Base-by-base conservation (phyloP, 2,888 invertebrate genomes). In the Nesidiocoris tenuis region DNA sequence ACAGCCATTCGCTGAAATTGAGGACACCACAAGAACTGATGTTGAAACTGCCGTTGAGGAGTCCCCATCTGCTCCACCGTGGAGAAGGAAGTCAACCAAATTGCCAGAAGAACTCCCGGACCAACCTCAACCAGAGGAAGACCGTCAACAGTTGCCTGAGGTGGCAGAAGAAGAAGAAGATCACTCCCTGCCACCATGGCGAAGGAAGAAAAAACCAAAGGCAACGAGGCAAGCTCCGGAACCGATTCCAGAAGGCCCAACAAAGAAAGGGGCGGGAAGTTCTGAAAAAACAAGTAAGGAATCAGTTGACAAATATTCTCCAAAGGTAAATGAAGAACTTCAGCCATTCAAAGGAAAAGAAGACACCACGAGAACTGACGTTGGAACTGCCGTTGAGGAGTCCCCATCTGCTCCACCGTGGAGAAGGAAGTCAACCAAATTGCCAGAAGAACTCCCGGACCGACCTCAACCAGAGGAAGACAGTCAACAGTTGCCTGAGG, bases 331-430 rank as follows among this genome's bases (percentile, higher is more conserved):
- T 72, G 70, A 81, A 78, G 63, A 78, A 70, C 63, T 70, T 74
- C 21, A 64, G 74, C 16, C 78, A 79, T 57, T 78, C 76, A 70
- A 59, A 76, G 16, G 5, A 78, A 66, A 79, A 81, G n/a, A n/a
- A n/a, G n/a, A n/a, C n/a, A n/a, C n/a, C n/a, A n/a, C n/a, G n/a
- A n/a, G n/a, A n/a, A n/a, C n/a, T n/a, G n/a, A n/a, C n/a, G n/a
- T n/a, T n/a, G n/a, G n/a, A 74, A 19, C 12, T 68, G 77, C 76
- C 21, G 79, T 80, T 76, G 84, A 84, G 80, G 81, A 83, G 77
- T 71, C 76, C 54, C 76, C 76, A 0, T 78, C 80, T 39, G 24
- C 22, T 12, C 65, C 70, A 21, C 65, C 70, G 2, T 76, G 77
- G 78, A 76, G 76, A 24, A 63, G 66, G 24, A 76, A 67, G 64